phyloP scores from a whole-genome alignment of 2,113 vertebrate genomes.

The Turnix velox region DNA sequence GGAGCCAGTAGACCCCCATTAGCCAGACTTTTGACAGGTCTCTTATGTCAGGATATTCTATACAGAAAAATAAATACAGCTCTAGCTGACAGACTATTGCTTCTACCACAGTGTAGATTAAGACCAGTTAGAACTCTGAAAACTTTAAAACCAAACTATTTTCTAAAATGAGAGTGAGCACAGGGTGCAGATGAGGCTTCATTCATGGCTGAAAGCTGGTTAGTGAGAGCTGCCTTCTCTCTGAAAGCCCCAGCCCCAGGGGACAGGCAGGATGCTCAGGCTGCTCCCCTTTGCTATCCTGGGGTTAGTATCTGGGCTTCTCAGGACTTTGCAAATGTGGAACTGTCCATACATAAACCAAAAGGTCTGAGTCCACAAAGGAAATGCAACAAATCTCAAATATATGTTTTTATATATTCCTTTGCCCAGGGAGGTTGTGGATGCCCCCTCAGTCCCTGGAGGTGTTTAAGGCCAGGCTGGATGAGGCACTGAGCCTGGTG shows the following conservation, averaged over 20 bases:
- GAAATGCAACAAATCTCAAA: not conserved
- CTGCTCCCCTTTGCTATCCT: not conserved
- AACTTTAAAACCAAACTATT: not conserved
- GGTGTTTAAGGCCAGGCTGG: no score
- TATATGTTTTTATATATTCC: not conserved
- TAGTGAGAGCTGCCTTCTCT: not conserved
- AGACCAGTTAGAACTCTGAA: not conserved
- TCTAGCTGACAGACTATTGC: not conserved
- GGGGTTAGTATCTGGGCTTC: not conserved
- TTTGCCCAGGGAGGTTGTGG: no score
- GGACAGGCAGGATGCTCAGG: not conserved
- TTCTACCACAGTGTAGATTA: not conserved
- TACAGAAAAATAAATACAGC: not conserved
- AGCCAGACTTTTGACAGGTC: not conserved
- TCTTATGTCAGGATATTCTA: not conserved
- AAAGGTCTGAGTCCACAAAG: not conserved
- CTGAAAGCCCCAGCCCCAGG: not conserved
- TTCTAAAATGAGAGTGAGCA: not conserved
- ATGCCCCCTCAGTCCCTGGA: no score
- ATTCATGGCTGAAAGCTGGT: not conserved
- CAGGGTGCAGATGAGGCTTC: not conserved
- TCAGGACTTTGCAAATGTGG: accelerated
- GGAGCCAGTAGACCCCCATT: not conserved
- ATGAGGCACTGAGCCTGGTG: no score
- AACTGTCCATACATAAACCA: not conserved